Evolutionary conservation across 1,140 invertebrate species (phyloP), one percentile per base, ranked within the genome.

Genomic region (Drosophila burlai): DNA sequence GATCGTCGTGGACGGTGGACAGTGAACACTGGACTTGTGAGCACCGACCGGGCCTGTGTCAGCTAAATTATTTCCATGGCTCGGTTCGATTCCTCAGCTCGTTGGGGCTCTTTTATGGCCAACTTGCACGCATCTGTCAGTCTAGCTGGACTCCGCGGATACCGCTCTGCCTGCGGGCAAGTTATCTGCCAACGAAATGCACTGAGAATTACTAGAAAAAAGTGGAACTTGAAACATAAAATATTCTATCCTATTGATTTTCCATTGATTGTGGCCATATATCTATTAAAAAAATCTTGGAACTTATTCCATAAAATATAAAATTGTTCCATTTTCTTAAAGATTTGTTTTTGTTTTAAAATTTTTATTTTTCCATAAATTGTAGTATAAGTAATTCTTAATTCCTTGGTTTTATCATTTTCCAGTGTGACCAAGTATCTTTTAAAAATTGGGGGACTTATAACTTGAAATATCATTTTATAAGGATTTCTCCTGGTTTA

Each of bases 91-190:
- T 83, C 69, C 46, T 80, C 42, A 72, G 74, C 80, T 81, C 38
- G 59, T 78, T 85, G 82, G 76, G 62, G 72, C 81, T 64, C 84
- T 85, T 89, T 89, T 89, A 90, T 85, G 78, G 81, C 84, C 85
- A 81, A 90, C 78, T 76, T 85, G 85, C 85, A 89, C 85, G 85
- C 85, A 89, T 89, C 81, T 85, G 69, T 89, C 85, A 90, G 84
- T 81, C 85, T 72, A 74, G 71, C 42, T 67, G 31, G 31, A 55
- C 36, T 57, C 36, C 2, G 54, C 46, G 38, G 54, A 42, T 74
- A 16, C 68, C 36, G 43, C 45, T 46, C 71, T 74, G 71, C 71
- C 45, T 61, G 58, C 61, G 54, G 59, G n/a, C 73, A 66, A 72
- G 60, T 66, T 71, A 68, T 71, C 64, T 38, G 11, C 60, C 34